A percentile compares a stretch with the other conserved stretches of the same genome.
phyloP scores from a whole-genome alignment of 2,888 invertebrate genomes.

The Electrophaes corylata region DNA sequence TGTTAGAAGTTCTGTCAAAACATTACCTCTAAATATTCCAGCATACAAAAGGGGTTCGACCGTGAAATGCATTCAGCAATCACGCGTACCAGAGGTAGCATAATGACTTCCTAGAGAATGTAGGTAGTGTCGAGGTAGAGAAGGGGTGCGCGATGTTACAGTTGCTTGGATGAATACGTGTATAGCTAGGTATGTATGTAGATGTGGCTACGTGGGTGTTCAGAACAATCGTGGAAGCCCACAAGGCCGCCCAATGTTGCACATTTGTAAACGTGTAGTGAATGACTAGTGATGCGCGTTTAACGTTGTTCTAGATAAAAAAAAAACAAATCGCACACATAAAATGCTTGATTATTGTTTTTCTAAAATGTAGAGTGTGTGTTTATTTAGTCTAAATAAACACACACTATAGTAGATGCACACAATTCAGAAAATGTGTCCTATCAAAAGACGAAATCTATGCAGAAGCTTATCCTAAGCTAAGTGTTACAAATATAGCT shows the following conservation, averaged over 20 bases:
- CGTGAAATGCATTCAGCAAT: slow-evolving; percentile 22
- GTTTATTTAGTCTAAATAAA: no score
- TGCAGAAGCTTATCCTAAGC: no score
- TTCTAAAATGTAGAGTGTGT: no score
- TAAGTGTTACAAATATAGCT: no score
- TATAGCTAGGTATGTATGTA: background rate
- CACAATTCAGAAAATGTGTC: no score
- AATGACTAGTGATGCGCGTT: slow-evolving; percentile 20
- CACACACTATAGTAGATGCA: no score
- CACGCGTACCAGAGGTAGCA: slow-evolving; percentile 12
- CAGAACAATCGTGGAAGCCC: slow-evolving; percentile 17
- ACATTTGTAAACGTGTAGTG: slow-evolving; percentile 25
- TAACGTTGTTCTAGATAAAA: background rate
- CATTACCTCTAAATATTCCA: background rate
- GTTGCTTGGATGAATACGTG: slow-evolving; percentile 4
- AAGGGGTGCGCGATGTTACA: slow-evolving; percentile 4
- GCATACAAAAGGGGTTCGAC: background rate
- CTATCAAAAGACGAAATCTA: no score
- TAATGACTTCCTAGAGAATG: slow-evolving; percentile 23
- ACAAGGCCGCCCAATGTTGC: slow-evolving; percentile 17
- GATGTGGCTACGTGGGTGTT: background rate
- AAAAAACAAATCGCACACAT: background rate
- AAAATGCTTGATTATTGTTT: no score
- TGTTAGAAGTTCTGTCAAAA: background rate
- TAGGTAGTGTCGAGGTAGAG: slow-evolving; percentile 3